Base-by-base conservation (phyloP, 2,113 vertebrate genomes). In the Mungos mungo region DNA sequence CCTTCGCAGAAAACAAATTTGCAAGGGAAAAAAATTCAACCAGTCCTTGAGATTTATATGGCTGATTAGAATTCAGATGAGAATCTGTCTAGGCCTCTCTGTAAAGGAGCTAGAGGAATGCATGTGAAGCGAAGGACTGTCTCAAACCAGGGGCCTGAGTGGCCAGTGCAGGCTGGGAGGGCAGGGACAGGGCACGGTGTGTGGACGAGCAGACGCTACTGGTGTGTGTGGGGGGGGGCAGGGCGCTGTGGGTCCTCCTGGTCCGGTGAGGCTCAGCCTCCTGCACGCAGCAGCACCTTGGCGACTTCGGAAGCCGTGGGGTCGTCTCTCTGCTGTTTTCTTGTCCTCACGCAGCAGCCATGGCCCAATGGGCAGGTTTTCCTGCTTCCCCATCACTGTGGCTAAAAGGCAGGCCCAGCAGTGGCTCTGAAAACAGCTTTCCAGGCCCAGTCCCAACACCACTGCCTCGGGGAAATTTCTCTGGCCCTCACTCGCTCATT, bases 131-230 rank as follows among this genome's bases (percentile, higher is more conserved):
- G 21, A 27, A 68, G 66, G n/a, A 29, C 29, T 3, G 0, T 16
- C 45, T 85, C 54, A 35, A 19, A 66, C 25, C 3, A 50, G n/a
- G 41, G n/a, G 47, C 10, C 33, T 18, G 6, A n/a, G 31, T 33
- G 85, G 93, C 38, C 63, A n/a, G 3, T 0, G 68, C 1, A 7
- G 65, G 35, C 19, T 18, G 14, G 35, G 83, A 5, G 33, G 60
- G 13, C 25, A 25, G 72, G 29, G 21, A 2, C 0, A 0, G 9
- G n/a, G 54, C 3, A 2, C 0, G 3, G 65, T 27, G 52, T 25
- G 68, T 0, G 21, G 13, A 3, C 0, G 52, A 33, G 31, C 33
- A 27, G 50, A 7, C 4, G 5, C 29, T 35, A n/a, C 66, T 3
- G 35, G 71, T 31, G 27, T 29, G 12, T 25, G 45, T 47, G 72